These are phyloP conservation scores for Caretta caretta DNA, from an alignment of 2,113 vertebrate genomes.

Conservation along the genomic window DNA sequence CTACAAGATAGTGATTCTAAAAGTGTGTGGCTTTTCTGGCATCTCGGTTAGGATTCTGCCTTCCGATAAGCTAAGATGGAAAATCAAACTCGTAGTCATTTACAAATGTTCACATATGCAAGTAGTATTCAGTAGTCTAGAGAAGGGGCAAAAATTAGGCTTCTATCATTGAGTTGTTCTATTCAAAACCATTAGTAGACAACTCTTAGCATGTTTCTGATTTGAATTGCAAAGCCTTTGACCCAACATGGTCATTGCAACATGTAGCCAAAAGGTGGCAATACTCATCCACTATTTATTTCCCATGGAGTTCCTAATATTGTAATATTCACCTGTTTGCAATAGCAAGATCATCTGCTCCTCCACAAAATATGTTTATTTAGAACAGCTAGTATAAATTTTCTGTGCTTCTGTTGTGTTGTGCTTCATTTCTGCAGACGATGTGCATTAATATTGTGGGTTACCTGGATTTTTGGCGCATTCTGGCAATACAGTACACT, in stretches of 20 bases:
- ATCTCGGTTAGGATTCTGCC: neutral
- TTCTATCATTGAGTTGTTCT: rapidly evolving
- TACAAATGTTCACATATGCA: neutral
- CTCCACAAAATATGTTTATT: conserved; percentile 47
- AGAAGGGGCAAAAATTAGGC: neutral
- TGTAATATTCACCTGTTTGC: neutral
- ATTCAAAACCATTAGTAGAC: neutral
- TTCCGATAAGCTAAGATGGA: neutral
- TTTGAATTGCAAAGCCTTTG: neutral
- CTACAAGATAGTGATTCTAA: neutral
- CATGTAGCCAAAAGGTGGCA: conserved; percentile 79
- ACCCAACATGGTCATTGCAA: neutral
- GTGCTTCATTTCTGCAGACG: neutral
- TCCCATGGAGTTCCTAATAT: no score
- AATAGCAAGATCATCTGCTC: neutral
- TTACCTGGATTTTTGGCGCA: neutral
- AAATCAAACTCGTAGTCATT: neutral
- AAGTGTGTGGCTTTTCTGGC: conserved; percentile 22
- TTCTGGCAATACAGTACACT: rapidly evolving
- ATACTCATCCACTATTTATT: conserved; percentile 60
- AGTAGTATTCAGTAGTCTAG: neutral
- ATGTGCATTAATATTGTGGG: neutral
- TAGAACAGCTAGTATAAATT: neutral
- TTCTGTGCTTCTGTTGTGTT: neutral
- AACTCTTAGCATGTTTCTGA: neutral